Conservation (phyloP, 2,113 vertebrate species). For the Alaudala cheleensis region DNA sequence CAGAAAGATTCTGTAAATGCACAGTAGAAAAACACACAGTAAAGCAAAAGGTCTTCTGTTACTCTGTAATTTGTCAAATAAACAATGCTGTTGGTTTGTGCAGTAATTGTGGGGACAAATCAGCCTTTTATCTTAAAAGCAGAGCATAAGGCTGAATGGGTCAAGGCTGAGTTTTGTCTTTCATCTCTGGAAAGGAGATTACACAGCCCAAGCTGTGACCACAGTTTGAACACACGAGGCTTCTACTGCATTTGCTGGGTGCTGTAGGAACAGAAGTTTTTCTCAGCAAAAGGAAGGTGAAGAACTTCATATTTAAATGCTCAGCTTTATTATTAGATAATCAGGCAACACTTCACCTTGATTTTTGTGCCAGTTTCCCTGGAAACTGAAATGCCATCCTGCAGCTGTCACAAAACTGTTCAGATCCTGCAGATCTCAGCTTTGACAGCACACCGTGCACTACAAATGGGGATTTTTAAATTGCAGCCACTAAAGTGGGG, state of each 20-base stretch:
- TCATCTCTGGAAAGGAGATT: not conserved
- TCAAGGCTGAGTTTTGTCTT: not conserved
- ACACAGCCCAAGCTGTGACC: not conserved
- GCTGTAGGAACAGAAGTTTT: not conserved
- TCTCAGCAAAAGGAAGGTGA: not conserved
- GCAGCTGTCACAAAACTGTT: not conserved
- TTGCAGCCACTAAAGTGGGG: not conserved
- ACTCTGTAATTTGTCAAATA: not conserved
- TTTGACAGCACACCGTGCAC: not conserved
- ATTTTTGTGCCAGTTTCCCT: slow-evolving; percentile 15
- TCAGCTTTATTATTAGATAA: slow-evolving; percentile 6
- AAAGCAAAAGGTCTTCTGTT: not conserved
- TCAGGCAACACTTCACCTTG: slow-evolving; percentile 40
- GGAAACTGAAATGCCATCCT: slow-evolving; percentile 30
- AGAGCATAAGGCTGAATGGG: not conserved
- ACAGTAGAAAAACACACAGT: not conserved
- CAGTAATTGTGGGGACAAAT: not conserved
- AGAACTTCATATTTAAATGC: not conserved
- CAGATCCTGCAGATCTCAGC: not conserved
- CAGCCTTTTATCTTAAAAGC: not conserved
- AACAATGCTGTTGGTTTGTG: not conserved
- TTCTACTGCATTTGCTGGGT: not conserved
- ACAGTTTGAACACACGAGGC: not conserved
- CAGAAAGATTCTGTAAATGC: not conserved
- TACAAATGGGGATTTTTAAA: not conserved